A percentile compares a stretch with the other conserved stretches of the same genome.
Evolutionary conservation across 2,113 vertebrate species (phyloP).

Genomic region (Ailurus styani): DNA sequence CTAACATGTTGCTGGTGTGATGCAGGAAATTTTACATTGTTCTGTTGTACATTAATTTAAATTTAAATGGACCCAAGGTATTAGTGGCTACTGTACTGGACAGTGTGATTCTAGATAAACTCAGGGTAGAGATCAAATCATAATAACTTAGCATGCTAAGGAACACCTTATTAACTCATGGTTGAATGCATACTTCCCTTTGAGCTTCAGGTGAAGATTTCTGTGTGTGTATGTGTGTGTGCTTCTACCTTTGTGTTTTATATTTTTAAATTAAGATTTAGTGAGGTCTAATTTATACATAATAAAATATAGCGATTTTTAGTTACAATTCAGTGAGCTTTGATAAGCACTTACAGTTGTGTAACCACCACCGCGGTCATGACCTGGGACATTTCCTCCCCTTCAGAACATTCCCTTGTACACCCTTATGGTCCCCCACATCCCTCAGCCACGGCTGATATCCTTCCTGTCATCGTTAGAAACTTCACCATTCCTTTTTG

Average conservation of each 20-base stretch:
- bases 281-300: not conserved
- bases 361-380: too few species aligned
- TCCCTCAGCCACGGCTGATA: accelerated
- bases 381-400: accelerated
- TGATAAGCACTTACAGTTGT: accelerated
- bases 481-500: too few species aligned
- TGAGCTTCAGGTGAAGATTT: not conserved
- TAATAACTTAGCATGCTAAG: not conserved
- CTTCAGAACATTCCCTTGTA: accelerated
- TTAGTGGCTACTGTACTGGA: too few species aligned
- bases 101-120: not conserved
- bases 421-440: accelerated
- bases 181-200: not conserved
- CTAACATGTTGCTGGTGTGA: accelerated
- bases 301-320: not conserved
- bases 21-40: not conserved
- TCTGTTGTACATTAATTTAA: not conserved
- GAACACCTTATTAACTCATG: not conserved
- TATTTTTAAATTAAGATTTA: not conserved
- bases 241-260: not conserved
- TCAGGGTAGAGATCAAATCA: not conserved
- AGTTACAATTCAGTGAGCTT: not conserved
- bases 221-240: not conserved
- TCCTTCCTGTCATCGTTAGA: accelerated
- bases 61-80: not conserved